Evolutionary conservation across 2,888 invertebrate species (phyloP).

Genomic region (Sialis lutaria): DNA sequence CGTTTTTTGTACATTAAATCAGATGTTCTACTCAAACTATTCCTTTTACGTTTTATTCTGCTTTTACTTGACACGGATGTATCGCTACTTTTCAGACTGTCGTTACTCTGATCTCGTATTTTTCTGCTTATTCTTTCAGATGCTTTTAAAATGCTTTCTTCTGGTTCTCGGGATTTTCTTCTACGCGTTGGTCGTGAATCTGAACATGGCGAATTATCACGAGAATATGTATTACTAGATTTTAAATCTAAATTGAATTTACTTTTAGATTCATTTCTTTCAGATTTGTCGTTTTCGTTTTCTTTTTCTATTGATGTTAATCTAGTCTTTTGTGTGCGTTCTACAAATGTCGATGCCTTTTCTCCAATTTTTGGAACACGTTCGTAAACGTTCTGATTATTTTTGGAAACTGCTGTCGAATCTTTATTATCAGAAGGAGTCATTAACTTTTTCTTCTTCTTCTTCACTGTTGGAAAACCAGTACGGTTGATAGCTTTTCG

Average conservation of each 20-base stretch:
- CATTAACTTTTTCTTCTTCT: slow-evolving; percentile 52
- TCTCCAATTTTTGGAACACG: slow-evolving; percentile 53
- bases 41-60: slow-evolving; percentile 7
- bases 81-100: neutral
- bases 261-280: neutral
- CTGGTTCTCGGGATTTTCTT: neutral
- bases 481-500: slow-evolving; percentile 71
- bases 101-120: neutral
- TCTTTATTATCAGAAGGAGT: slow-evolving; percentile 9
- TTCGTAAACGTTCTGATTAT: slow-evolving; percentile 29
- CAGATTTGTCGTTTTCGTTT: neutral
- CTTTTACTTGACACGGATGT: slow-evolving; percentile 5
- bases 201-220: neutral
- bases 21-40: slow-evolving; percentile 3
- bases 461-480: slow-evolving; percentile 71
- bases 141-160: neutral
- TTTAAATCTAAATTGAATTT: neutral
- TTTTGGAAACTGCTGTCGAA: neutral
- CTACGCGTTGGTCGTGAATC: neutral
- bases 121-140: neutral
- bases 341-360: slow-evolving; percentile 44
- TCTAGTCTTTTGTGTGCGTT: slow-evolving; percentile 28
- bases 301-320: neutral
- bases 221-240: neutral
- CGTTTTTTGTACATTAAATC: slow-evolving; percentile 14